A percentile compares a stretch with the other conserved stretches of the same genome.
Conservation (phyloP, 1,140 invertebrate species). For the Papilio glaucus region DNA sequence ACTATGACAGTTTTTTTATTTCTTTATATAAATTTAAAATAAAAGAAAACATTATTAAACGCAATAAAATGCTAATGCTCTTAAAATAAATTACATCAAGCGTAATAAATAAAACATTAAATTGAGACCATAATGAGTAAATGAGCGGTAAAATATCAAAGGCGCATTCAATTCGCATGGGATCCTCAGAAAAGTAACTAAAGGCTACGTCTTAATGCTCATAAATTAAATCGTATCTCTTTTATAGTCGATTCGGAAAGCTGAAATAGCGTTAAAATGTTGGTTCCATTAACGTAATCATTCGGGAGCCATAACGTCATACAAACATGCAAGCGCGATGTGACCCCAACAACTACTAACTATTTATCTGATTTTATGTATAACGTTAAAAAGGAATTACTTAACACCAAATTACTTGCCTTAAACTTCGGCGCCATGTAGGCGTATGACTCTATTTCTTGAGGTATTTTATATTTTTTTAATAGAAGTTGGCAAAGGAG, state of each 20-base stretch:
- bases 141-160: constrained; percentile 30
- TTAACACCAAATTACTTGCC: neutral
- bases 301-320: constrained; percentile 71
- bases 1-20: neutral
- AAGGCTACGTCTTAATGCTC: constrained; percentile 62
- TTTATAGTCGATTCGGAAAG: constrained; percentile 72
- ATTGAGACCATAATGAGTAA: constrained; percentile 31
- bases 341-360: constrained; percentile 29
- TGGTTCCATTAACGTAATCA: constrained; percentile 74
- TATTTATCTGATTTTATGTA: constrained; percentile 32
- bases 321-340: constrained; percentile 60
- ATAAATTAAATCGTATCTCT: constrained; percentile 73
- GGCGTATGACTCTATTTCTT: too few species aligned
- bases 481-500: too few species aligned
- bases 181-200: constrained; percentile 43
- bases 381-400: constrained; percentile 26
- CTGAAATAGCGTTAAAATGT: constrained; percentile 72
- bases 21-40: neutral
- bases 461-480: too few species aligned
- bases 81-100: constrained; percentile 17
- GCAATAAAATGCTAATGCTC: constrained; percentile 23
- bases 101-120: constrained; percentile 21
- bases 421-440: neutral
- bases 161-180: constrained; percentile 51
- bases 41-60: neutral